Percentiles rank a stretch among this genome's conserved stretches.
Conservation (phyloP, 1,140 invertebrate species). For the Zaprionus africanus region DNA sequence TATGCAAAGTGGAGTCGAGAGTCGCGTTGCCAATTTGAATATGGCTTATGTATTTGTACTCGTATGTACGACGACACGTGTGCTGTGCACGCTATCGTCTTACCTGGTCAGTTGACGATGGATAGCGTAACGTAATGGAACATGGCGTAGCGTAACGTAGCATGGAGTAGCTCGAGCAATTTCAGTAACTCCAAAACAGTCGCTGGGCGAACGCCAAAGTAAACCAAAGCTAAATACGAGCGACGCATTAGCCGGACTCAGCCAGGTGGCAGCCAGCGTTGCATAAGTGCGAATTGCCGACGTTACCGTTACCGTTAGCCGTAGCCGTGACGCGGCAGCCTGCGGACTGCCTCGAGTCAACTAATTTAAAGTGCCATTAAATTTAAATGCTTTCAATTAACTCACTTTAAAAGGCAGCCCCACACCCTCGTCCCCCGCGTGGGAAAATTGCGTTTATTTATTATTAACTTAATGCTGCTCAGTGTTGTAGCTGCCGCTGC, state of each 20-base stretch:
- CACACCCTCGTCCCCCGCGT: conserved; percentile 18
- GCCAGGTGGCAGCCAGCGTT: conserved; percentile 30
- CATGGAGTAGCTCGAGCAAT: conserved; percentile 33
- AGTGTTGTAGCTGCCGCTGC: conserved; percentile 26
- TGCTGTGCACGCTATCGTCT: conserved; percentile 45
- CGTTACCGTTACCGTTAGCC: background rate
- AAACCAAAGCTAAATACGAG: conserved; percentile 65
- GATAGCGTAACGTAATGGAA: conserved; percentile 63
- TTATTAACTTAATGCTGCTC: conserved; percentile 71
- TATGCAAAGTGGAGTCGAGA: conserved; percentile 23
- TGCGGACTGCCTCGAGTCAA: conserved; percentile 51
- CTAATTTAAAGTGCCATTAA: conserved; percentile 81
- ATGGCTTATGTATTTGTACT: conserved; percentile 55
- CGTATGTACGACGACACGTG: conserved; percentile 19
- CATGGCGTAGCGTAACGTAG: conserved; percentile 54
- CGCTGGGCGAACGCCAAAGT: conserved; percentile 67
- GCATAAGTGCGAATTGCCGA: conserved; percentile 41
- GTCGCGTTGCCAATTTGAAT: conserved; percentile 76
- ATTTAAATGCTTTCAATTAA: conserved; percentile 80
- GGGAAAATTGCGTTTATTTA: conserved; percentile 75
- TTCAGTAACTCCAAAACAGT: conserved; percentile 57
- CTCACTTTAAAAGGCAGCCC: conserved; percentile 58
- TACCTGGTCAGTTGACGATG: conserved; percentile 54
- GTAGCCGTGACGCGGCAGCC: background rate
- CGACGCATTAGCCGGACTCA: conserved; percentile 11